A percentile compares a stretch with the other conserved stretches of the same genome.
Evolutionary conservation across 92 coral and sea anemone species (phyloP).

Genomic region (Anthopleura xanthogrammica): DNA sequence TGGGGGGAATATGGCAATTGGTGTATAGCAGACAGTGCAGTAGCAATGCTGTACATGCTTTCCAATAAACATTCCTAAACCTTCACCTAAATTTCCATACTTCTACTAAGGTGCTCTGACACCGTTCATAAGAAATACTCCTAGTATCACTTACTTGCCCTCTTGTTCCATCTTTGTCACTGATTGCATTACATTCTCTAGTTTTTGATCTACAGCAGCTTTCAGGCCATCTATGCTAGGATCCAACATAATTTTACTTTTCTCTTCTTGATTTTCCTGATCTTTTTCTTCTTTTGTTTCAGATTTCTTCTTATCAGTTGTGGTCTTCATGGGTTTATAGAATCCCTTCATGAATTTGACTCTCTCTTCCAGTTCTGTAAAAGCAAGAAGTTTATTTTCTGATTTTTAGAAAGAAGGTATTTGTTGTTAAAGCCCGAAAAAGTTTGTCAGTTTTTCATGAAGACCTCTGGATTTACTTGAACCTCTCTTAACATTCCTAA

Average conservation of each 20-base stretch:
- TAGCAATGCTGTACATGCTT: too few species aligned
- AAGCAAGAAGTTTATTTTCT: neutral
- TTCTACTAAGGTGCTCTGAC: too few species aligned
- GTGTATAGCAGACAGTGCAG: too few species aligned
- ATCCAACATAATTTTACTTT: neutral
- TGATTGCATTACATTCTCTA: constrained; percentile 36
- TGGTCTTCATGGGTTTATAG: constrained; percentile 5
- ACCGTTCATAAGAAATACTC: too few species aligned
- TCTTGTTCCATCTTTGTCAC: constrained; percentile 43
- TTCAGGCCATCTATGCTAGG: constrained; percentile 32
- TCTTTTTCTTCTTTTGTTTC: constrained; percentile 6
- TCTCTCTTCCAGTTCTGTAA: constrained; percentile 23
- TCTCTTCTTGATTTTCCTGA: neutral
- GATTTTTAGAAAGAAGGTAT: neutral
- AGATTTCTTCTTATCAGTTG: constrained; percentile 1
- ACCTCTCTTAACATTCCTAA: too few species aligned
- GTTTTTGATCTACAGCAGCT: constrained; percentile 43
- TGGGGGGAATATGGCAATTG: too few species aligned
- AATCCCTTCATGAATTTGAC: constrained; percentile 28
- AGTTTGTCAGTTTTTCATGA: too few species aligned
- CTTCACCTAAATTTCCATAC: too few species aligned
- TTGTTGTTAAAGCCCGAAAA: too few species aligned
- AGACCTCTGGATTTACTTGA: too few species aligned
- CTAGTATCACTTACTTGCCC: constrained; percentile 20
- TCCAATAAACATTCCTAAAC: too few species aligned